Conservation (phyloP, 2,888 invertebrate genomes). For the Acanthosepion esculentum region DNA sequence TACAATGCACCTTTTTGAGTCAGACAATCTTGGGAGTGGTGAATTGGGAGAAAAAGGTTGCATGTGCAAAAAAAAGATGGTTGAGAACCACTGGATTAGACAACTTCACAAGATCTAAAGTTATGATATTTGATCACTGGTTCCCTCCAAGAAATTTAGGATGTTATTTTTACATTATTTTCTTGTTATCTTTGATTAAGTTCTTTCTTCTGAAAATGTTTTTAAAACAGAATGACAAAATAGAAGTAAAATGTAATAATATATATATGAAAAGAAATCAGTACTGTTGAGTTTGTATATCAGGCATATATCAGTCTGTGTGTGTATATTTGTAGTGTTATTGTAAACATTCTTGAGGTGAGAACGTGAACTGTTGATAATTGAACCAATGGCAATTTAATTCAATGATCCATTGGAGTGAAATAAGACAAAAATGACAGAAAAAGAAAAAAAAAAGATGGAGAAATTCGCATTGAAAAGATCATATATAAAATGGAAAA, state of each 20-base stretch:
- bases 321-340: not conserved
- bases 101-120: not conserved
- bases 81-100: not conserved
- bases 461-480: not conserved
- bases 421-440: not conserved
- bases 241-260: not conserved
- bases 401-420: not conserved
- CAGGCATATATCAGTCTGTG: not conserved
- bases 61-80: not conserved
- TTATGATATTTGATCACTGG: not conserved
- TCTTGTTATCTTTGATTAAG: not conserved
- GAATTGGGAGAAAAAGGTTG: not conserved
- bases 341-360: not conserved
- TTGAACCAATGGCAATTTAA: not conserved
- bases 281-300: not conserved
- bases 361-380: not conserved
- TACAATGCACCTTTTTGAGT: not conserved
- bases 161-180: not conserved
- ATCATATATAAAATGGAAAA: not conserved
- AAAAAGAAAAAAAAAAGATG: not conserved
- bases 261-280: not conserved
- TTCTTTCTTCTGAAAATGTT: not conserved
- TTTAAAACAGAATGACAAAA: not conserved
- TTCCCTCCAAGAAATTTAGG: not conserved
- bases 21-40: not conserved